Evolutionary conservation across 2,888 invertebrate species (phyloP), one percentile per base, ranked within the genome.

Genomic region (Netelia inedita): DNA sequence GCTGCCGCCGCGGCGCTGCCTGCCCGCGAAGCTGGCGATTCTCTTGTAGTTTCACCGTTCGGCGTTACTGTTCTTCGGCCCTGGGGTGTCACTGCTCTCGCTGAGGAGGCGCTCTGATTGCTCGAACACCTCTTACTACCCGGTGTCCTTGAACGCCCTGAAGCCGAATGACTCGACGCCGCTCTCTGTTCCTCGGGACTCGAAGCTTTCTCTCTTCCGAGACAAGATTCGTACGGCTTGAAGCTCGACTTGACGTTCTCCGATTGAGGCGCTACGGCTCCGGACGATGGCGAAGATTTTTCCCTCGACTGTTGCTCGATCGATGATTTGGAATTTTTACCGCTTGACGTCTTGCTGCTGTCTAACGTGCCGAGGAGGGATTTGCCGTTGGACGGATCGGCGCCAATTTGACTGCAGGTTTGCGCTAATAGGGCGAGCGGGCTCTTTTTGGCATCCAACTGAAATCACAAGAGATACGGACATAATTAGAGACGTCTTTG

Each of bases 381-480:
- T 76, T 97, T 96, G 93, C 96, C 96, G 68, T 94, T 92, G 73
- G 98, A 96, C 35, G 97, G 95, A 94, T 98, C 98, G 5, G 97
- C 96, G 87, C 98, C 99, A 92, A 99, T 99, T 92, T 98, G 98
- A 94, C 98, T 99, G 95, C 99, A 99, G 76, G 99, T 99, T 94
- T 99, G 98, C 74, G 99, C 99, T 91, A 99, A 95, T 85, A 99
- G 95, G 69, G 99, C 99, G 94, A 99, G 95, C 19, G 99, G 99
- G 95, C 98, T 98, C 95, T 99, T 98, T 95, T 98, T 99, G 88
- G 98, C 98, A 95, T 99, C 99, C 96, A 98, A 95, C 99, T 99
- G 96, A 88, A 97, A 97, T 94, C 94, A 95, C 94, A 95, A 94
- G 89, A 88, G 87, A 83, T 41, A 61, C 71, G 79, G 83, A 23